These are phyloP conservation scores for Drosophila borborema DNA, from an alignment of 2,888 invertebrate species.

Conservation along the genomic window DNA sequence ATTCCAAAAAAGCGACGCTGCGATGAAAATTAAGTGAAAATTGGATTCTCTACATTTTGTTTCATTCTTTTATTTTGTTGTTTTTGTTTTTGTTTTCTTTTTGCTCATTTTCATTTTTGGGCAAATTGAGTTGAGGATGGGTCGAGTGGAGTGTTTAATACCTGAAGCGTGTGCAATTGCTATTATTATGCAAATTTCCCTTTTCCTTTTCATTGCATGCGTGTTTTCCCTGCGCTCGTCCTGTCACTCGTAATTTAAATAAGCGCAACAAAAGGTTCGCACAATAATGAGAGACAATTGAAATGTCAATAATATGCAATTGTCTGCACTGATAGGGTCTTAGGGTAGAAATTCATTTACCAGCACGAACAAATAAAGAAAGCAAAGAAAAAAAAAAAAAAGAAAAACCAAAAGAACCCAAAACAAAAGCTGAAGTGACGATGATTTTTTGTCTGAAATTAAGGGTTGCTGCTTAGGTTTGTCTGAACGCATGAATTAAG, in stretches of 20 bases:
- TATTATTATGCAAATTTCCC: conserved; percentile 79
- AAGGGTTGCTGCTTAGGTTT: conserved; percentile 7
- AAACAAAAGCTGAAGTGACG: background rate
- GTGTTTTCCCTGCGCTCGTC: conserved; percentile 46
- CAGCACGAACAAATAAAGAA: background rate
- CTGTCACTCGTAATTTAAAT: conserved; percentile 41
- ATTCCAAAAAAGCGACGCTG: conserved; percentile 55
- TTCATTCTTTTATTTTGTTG: conserved; percentile 15
- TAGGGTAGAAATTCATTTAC: conserved; percentile 6
- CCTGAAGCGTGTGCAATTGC: conserved; percentile 81
- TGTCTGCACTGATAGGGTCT: conserved; percentile 46
- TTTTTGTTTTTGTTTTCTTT: conserved; percentile 17
- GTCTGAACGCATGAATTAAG: background rate
- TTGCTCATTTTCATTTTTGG: conserved; percentile 50
- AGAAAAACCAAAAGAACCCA: background rate
- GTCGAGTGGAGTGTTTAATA: conserved; percentile 66
- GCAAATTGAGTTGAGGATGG: conserved; percentile 54
- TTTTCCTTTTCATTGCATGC: conserved; percentile 71
- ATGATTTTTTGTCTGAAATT: background rate
- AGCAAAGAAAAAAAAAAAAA: too few species aligned
- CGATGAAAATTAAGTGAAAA: conserved; percentile 75
- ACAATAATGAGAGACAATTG: conserved; percentile 75
- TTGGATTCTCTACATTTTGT: conserved; percentile 72
- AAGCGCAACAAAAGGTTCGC: conserved; percentile 29
- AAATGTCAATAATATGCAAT: conserved; percentile 78